Percentiles rank a stretch among this genome's conserved stretches.
Evolutionary conservation across 1,140 invertebrate species (phyloP).

Genomic region (Drosophila pectinifera): DNA sequence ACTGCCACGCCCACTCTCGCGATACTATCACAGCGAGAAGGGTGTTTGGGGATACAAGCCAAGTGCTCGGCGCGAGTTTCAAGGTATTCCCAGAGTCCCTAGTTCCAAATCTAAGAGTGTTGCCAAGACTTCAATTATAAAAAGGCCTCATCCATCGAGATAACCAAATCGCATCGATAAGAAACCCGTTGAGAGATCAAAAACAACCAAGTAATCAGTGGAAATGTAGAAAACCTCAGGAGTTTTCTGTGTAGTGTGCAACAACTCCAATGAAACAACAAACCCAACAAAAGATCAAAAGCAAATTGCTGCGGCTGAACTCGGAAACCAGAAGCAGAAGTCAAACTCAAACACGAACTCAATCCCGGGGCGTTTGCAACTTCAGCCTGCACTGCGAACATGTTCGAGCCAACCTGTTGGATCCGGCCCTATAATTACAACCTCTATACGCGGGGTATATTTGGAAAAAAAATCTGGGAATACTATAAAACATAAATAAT

Average conservation of each 20-base stretch:
- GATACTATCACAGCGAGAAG: conserved; percentile 86
- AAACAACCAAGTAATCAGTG: conserved; percentile 34
- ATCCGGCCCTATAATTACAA: neutral
- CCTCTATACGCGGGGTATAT: conserved; percentile 6
- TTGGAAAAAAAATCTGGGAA: neutral
- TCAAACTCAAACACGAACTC: conserved; percentile 37
- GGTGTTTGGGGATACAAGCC: conserved; percentile 87
- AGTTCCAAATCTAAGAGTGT: conserved; percentile 19
- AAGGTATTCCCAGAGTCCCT: conserved; percentile 84
- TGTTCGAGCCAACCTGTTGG: conserved; percentile 50
- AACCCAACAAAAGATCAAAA: conserved; percentile 31
- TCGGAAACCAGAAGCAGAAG: conserved; percentile 30
- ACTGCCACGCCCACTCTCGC: conserved; percentile 53
- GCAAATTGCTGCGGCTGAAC: conserved; percentile 54
- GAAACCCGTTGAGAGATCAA: conserved; percentile 30
- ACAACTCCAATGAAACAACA: conserved; percentile 25
- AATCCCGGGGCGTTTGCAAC: conserved; percentile 6
- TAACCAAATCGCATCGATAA: conserved; percentile 64
- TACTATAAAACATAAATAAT: neutral
- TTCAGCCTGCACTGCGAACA: conserved; percentile 29
- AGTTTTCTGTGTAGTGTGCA: conserved; percentile 19
- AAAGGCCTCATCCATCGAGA: conserved; percentile 55
- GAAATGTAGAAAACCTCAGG: conserved; percentile 33
- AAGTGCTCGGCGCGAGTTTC: conserved; percentile 74
- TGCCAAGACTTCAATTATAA: conserved; percentile 58